Conservation (phyloP, 2,888 invertebrate genomes). For the Bombyx huttoni region DNA sequence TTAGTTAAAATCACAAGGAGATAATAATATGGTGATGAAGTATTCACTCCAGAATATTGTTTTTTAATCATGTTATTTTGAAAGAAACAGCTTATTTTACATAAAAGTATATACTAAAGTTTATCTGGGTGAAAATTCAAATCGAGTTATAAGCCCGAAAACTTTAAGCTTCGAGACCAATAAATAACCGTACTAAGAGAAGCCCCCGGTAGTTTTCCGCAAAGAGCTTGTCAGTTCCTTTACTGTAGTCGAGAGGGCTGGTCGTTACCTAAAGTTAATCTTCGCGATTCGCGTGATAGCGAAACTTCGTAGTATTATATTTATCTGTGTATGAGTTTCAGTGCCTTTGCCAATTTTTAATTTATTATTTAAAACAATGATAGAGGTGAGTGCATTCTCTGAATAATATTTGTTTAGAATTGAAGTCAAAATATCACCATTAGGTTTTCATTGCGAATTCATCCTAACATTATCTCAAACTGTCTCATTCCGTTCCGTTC, state of each 20-base stretch:
- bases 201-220: not conserved
- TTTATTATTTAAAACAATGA: not conserved
- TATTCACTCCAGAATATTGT: no score
- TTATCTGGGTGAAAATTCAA: no score
- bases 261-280: not conserved
- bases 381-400: not conserved
- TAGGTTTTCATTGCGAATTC: not conserved
- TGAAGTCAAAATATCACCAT: not conserved
- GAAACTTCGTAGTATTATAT: not conserved
- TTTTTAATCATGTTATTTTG: no score
- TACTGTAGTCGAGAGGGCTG: not conserved
- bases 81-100: no score
- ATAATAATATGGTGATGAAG: no score
- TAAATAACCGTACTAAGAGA: not conserved
- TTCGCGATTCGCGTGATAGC: not conserved
- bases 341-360: not conserved
- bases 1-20: no score
- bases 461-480: not conserved
- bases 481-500: not conserved
- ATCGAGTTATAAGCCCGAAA: not conserved
- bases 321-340: not conserved
- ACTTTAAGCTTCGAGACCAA: not conserved
- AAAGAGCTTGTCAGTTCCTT: not conserved
- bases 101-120: no score
- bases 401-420: no score